These are phyloP conservation scores for Lampris incognitus DNA, from an alignment of 2,113 vertebrate genomes.

Conservation along the genomic window DNA sequence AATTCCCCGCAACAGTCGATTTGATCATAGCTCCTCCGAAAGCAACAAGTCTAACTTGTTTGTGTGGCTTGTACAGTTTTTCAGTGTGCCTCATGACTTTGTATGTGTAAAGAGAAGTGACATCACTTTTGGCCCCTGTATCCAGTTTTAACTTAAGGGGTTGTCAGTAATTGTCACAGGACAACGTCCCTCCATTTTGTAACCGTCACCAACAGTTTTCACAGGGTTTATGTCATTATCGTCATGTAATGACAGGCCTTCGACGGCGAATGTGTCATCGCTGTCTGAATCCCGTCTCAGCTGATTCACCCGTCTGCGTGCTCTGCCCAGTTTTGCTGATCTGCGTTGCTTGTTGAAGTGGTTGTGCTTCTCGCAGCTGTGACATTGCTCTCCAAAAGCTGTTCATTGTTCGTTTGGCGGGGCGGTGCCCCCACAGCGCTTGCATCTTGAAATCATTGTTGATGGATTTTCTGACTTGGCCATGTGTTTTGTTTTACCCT, in stretches of 20 bases:
- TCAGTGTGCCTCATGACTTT: too few relatives aligned
- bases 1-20: too few relatives aligned
- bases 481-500: neutral
- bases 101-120: too few relatives aligned
- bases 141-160: too few relatives aligned
- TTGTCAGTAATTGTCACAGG: too few relatives aligned
- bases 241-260: slow-evolving; percentile 2
- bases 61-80: too few relatives aligned
- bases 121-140: too few relatives aligned
- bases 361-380: slow-evolving; percentile 16
- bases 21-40: too few relatives aligned
- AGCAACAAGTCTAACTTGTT: too few relatives aligned
- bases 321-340: neutral
- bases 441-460: neutral
- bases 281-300: neutral
- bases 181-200: too few relatives aligned
- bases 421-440: slow-evolving; percentile 6
- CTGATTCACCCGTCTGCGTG: neutral
- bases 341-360: slow-evolving; percentile 3
- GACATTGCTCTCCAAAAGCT: neutral
- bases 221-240: neutral
- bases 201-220: too few relatives aligned
- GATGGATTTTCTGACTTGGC: neutral
- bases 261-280: neutral
- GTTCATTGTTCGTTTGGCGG: neutral